Conservation (phyloP, 2,113 vertebrate genomes). For the Onychorhynchus coronatus region DNA sequence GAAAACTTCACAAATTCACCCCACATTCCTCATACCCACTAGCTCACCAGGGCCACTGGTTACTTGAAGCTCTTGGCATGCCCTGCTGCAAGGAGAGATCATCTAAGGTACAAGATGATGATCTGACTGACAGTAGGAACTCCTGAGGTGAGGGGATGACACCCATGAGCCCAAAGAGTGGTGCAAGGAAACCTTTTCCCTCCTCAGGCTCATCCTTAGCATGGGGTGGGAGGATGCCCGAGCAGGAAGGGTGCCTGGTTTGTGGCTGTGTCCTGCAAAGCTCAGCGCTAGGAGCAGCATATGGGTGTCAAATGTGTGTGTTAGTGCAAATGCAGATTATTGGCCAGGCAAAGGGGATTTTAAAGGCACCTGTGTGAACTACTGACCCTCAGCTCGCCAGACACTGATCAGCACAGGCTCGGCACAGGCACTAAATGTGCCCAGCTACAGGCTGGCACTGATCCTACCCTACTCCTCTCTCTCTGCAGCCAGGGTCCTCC, state of each 20-base stretch:
- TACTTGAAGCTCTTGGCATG: rapidly evolving
- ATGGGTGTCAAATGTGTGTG: background rate
- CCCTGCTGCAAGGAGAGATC: background rate
- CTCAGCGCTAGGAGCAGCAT: background rate
- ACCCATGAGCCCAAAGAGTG: rapidly evolving
- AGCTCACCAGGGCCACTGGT: background rate
- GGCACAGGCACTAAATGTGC: background rate
- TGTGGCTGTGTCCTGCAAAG: background rate
- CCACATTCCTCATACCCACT: background rate
- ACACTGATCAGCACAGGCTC: rapidly evolving
- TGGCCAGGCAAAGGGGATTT: background rate
- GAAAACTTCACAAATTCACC: background rate
- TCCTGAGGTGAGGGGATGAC: background rate
- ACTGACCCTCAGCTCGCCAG: background rate
- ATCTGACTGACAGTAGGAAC: background rate
- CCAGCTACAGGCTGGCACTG: background rate
- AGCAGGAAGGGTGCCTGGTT: background rate
- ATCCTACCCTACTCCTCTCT: background rate
- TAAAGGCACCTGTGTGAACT: background rate
- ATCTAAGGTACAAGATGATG: background rate
- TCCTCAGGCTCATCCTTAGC: background rate
- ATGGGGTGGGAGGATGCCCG: rapidly evolving
- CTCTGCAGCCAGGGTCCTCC: background rate
- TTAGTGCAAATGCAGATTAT: background rate
- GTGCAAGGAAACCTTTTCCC: background rate